Base-by-base conservation (phyloP, 2,888 invertebrate species). In the Eupithecia subumbrata region DNA sequence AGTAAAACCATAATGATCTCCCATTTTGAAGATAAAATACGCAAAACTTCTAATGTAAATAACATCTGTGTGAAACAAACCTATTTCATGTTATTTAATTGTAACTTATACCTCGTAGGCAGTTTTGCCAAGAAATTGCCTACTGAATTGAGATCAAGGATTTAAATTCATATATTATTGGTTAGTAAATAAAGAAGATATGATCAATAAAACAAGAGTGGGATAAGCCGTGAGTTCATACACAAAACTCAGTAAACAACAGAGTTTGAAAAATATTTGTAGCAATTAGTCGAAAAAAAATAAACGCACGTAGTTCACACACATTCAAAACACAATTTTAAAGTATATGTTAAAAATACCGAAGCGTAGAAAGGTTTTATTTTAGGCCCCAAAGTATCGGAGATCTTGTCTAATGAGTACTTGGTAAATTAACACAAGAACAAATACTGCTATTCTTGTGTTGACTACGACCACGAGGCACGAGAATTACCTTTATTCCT, bases 1-100 rank as follows among this genome's bases (percentile, higher is more conserved):
- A 74, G 37, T 63, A 30, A 43, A 68, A 68, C n/a, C 68, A 68
- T 45, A 68, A 68, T 68, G 8, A 64, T 64, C 34, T 64, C 18
- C 63, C 30, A 8, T 9, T 64, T 64, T 18, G 7, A 34, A 64
- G 34, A 64, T 64, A 34, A 34, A 64, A 64, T 34, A 64, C 2
- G 30, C 18, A 64, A 64, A 34, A 12, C 25, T 60, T 60, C 14
- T 60, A 12, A 60, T 60, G 12, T 60, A 60, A 25, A 5, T 14
- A 60, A 25, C n/a, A 9, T 0, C 0, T 22, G 4, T 22, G 12
- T 22, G 12, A 60, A 60, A 25, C 12, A 1, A 22, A 22, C 25
- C 60, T 60, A 60, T 60, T 25, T 25, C 1, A 14, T 56, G 4
- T 56, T 56, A 56, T 25, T 14, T 11, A 22, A 22, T 4, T n/a